Evolutionary conservation across 2,888 invertebrate genomes (phyloP).

Genomic region (Erebia epiphron): DNA sequence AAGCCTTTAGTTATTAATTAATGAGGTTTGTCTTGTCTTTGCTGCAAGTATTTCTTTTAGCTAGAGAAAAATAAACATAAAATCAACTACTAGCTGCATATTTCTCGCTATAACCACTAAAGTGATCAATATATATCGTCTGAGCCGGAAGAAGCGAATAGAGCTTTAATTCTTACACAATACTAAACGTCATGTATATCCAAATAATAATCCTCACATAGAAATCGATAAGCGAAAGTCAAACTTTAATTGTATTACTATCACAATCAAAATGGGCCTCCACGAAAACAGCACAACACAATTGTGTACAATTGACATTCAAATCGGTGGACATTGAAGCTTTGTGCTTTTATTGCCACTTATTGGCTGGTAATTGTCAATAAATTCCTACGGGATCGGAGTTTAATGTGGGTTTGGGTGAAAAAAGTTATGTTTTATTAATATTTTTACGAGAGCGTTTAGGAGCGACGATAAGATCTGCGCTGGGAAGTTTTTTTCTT

Average conservation of each 20-base stretch:
- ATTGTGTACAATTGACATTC: conserved; percentile 82
- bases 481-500: conserved; percentile 81
- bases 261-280: conserved; percentile 78
- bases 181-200: conserved; percentile 69
- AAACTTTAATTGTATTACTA: conserved; percentile 74
- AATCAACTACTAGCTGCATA: background rate
- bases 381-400: conserved; percentile 81
- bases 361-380: conserved; percentile 83
- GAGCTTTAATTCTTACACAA: conserved; percentile 68
- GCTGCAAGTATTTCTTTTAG: background rate
- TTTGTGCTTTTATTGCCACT: conserved; percentile 81
- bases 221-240: conserved; percentile 72
- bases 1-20: background rate
- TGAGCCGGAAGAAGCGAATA: conserved; percentile 57
- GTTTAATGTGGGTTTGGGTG: conserved; percentile 83
- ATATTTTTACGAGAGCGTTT: conserved; percentile 83
- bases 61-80: background rate
- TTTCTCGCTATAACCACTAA: background rate
- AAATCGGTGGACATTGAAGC: conserved; percentile 80
- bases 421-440: conserved; percentile 83
- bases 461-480: conserved; percentile 78
- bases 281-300: conserved; percentile 80
- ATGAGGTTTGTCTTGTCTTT: background rate
- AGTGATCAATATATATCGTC: conserved; percentile 9
- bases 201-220: conserved; percentile 72